These are phyloP conservation scores for Drosophila diplacantha DNA, from an alignment of 2,888 invertebrate genomes.

Conservation along the genomic window DNA sequence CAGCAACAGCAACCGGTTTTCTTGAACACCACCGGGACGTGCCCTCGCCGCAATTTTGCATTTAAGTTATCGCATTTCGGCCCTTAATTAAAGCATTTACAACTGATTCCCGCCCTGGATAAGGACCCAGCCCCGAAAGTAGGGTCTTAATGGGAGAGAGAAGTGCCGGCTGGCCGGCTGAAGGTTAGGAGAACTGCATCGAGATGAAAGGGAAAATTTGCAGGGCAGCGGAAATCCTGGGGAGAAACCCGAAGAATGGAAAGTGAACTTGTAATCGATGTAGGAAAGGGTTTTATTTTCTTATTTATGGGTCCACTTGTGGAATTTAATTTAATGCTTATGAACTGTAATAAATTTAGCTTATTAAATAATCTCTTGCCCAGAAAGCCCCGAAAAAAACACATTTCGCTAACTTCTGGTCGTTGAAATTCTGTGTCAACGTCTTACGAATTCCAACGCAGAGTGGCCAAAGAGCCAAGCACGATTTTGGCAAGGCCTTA, in stretches of 20 bases:
- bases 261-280: slow-evolving; percentile 9
- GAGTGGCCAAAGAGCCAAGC: slow-evolving; percentile 22
- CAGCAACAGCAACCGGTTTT: slow-evolving; percentile 43
- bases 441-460: slow-evolving; percentile 31
- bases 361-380: neutral
- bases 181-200: slow-evolving; percentile 37
- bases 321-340: neutral
- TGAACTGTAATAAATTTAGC: neutral
- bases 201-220: slow-evolving; percentile 38
- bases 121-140: slow-evolving; percentile 18
- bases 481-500: slow-evolving; percentile 39
- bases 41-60: slow-evolving; percentile 54
- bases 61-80: slow-evolving; percentile 59
- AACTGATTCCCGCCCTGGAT: slow-evolving; percentile 53
- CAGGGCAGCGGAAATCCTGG: slow-evolving; percentile 43
- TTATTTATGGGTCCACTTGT: slow-evolving; percentile 1
- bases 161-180: slow-evolving; percentile 6
- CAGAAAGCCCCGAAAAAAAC: slow-evolving; percentile 1
- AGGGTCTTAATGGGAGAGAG: neutral
- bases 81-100: slow-evolving; percentile 66
- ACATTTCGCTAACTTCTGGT: slow-evolving; percentile 12
- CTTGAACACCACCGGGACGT: slow-evolving; percentile 36
- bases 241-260: slow-evolving; percentile 27
- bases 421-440: slow-evolving; percentile 33
- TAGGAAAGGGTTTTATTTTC: slow-evolving; percentile 2